Evolutionary conservation across 92 coral and sea anemone species (phyloP), one percentile per base, ranked within the genome.

Genomic region (Zoanthus gigantus): DNA sequence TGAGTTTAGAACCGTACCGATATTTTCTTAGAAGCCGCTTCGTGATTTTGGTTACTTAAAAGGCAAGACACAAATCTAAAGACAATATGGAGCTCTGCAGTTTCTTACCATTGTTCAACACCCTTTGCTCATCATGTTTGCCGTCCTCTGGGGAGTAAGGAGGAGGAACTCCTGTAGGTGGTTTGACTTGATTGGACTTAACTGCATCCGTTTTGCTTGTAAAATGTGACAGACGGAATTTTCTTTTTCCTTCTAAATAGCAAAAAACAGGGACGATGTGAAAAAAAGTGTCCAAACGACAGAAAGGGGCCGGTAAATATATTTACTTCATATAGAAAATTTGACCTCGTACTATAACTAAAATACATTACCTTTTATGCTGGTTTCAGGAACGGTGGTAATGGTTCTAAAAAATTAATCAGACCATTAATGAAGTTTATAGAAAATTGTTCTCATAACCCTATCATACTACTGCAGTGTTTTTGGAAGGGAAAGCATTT

Each of bases 171-270:
- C 13, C 84, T 5, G 84, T 14, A 37, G 17, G 72, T 4, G 31
- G 23, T n/a, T 15, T 42, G 17, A 12, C 29, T 8, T 79, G 8
- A 17, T 37, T 63, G 9, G 84, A 79, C 16, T 60, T 16, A 50
- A 37, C 3, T 32, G 54, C 15, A 37, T 30, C 34, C n/a, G 61
- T 61, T 63, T 54, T 56, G 48, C 29, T 31, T 32, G 58, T 57
- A 57, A 30, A 28, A 16, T 17, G 34, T 17, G 72, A 3, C 29
- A 16, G 72, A 31, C 60, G 53, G 37, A 9, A 37, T 60, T 61
- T 79, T 54, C 37, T 32, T 79, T 79, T 79, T 42, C 72, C 73
- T 44, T 45, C 15, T 45, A 79, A 16, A 18, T 23, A 79, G 10
- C 16, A 31, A 58, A 4, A 23, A n/a, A 63, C 9, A 37, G 42